Evolutionary conservation across 2,113 vertebrate genomes (phyloP).

Genomic region (Anarrhichthys ocellatus): DNA sequence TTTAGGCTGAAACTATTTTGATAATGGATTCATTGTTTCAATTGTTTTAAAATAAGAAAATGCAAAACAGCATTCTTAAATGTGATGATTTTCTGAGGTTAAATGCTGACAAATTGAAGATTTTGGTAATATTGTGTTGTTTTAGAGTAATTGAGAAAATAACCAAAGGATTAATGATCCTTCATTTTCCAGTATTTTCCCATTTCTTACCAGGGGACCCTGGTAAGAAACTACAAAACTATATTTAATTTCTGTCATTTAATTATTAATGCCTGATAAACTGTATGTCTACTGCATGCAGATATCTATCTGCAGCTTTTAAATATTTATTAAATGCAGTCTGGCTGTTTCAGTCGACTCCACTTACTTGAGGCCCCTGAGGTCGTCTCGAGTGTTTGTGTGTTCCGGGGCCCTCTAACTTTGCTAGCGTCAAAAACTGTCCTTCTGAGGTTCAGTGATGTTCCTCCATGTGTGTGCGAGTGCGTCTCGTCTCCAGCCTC

Average conservation of each 20-base stretch:
- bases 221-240: not conserved
- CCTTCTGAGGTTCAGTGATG: constrained; percentile 63
- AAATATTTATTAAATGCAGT: constrained; percentile 9
- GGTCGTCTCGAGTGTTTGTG: constrained; percentile 54
- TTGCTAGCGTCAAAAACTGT: constrained; percentile 65
- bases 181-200: not conserved
- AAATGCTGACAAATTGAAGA: not conserved
- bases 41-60: not conserved
- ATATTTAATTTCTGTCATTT: not conserved
- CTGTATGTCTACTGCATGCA: not conserved
- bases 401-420: constrained; percentile 58
- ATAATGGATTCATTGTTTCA: not conserved
- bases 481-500: constrained; percentile 64
- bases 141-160: not conserved
- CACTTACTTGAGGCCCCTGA: constrained; percentile 27
- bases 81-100: not conserved
- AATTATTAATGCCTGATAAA: not conserved
- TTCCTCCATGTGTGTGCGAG: constrained; percentile 51
- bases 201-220: too few relatives aligned
- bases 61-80: not conserved
- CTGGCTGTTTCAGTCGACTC: constrained; percentile 31
- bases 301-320: not conserved
- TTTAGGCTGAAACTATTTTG: not conserved
- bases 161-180: not conserved
- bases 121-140: not conserved